Evolutionary conservation across 2,888 invertebrate genomes (phyloP).

Genomic region (Arrhopalites spinosus): DNA sequence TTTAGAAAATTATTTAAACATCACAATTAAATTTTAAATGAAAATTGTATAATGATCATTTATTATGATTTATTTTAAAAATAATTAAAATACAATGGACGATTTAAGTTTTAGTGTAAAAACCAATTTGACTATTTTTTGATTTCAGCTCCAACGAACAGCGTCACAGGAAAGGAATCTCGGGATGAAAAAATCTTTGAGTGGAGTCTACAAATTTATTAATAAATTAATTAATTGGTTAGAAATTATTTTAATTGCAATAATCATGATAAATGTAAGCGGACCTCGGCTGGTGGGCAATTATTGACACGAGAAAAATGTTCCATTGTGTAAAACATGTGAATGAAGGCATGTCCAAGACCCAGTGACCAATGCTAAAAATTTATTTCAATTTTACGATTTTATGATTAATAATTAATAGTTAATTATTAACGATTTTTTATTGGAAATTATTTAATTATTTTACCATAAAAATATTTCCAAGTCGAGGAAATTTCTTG

Average conservation of each 20-base stretch:
- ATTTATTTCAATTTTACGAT: slow-evolving; percentile 60
- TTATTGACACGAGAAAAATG: slow-evolving; percentile 75
- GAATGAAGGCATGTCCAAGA: slow-evolving; percentile 75
- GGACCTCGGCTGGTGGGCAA: slow-evolving; percentile 64
- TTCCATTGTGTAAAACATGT: slow-evolving; percentile 82
- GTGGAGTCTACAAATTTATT: slow-evolving; percentile 58
- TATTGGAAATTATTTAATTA: too few species aligned
- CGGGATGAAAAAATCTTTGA: slow-evolving; percentile 63
- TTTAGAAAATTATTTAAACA: too few species aligned
- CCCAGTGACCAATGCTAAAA: slow-evolving; percentile 73
- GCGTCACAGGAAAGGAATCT: slow-evolving; percentile 61
- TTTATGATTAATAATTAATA: too few species aligned
- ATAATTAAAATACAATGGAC: too few species aligned
- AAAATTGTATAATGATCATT: too few species aligned
- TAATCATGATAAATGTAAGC: slow-evolving; percentile 35
- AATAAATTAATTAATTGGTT: not conserved
- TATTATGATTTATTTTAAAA: too few species aligned
- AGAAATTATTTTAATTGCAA: not conserved
- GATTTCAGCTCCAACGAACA: slow-evolving; percentile 15
- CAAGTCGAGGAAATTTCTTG: slow-evolving; percentile 55
- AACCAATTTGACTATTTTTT: too few species aligned
- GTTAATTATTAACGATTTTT: too few species aligned
- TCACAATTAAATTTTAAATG: too few species aligned
- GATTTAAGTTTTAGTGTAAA: too few species aligned
- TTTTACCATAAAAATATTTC: slow-evolving; percentile 69